Conservation (phyloP, 2,888 invertebrate species). For the Rapana venosa region DNA sequence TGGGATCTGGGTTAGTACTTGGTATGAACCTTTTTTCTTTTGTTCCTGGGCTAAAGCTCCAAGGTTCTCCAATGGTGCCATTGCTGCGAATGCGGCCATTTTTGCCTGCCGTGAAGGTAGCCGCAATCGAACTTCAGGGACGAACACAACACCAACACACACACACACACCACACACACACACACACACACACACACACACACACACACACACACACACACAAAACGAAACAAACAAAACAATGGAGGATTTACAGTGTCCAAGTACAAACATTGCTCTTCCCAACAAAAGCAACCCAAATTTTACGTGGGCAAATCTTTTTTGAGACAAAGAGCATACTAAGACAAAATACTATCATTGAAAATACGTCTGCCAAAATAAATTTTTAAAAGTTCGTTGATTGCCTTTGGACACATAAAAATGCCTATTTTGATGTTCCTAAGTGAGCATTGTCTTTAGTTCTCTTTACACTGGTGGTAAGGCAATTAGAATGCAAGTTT, state of each 20-base stretch:
- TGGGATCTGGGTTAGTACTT: too few species aligned
- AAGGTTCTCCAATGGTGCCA: too few species aligned
- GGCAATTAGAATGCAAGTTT: too few species aligned
- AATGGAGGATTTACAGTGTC: not conserved
- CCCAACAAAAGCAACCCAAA: too few species aligned
- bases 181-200: conserved; percentile 23
- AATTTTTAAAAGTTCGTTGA: not conserved
- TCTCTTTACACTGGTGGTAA: too few species aligned
- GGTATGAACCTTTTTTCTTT: too few species aligned
- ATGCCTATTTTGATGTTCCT: too few species aligned
- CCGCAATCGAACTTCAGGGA: not conserved
- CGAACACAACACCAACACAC: conserved; percentile 1
- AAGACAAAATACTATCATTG: not conserved
- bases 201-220: conserved; percentile 11
- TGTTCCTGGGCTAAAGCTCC: too few species aligned
- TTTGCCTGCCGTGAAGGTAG: too few species aligned
- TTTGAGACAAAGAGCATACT: not conserved
- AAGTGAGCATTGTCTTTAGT: too few species aligned
- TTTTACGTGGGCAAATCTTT: not conserved
- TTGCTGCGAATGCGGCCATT: too few species aligned
- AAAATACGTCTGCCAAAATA: not conserved
- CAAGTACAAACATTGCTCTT: too few species aligned
- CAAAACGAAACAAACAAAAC: not conserved
- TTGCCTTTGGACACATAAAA: not conserved
- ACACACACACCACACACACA: conserved; percentile 23